A percentile compares a stretch with the other conserved stretches of the same genome.
phyloP scores from a whole-genome alignment of 2,888 invertebrate species.

The Argyresthia albistria region DNA sequence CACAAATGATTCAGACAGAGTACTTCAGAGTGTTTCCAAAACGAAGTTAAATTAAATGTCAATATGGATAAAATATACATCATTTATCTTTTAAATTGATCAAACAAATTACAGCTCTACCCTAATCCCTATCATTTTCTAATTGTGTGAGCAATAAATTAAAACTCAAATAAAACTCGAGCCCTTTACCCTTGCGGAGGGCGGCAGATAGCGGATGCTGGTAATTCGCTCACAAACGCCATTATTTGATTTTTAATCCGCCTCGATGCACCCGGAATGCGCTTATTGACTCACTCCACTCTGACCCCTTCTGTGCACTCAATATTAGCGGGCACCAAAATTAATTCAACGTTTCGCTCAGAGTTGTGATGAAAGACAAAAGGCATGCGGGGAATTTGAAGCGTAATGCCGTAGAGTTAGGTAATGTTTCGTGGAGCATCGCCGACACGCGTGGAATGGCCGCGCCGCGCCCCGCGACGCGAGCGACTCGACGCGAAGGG shows the following conservation, averaged over 20 bases:
- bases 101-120: too few species aligned
- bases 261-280: constrained; percentile 49
- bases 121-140: too few species aligned
- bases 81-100: too few species aligned
- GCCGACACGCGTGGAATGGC: constrained; percentile 14
- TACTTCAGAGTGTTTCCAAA: too few species aligned
- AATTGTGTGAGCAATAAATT: neutral
- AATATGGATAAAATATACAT: too few species aligned
- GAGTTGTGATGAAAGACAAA: neutral
- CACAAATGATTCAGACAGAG: too few species aligned
- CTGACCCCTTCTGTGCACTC: constrained; percentile 6
- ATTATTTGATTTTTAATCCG: constrained; percentile 70
- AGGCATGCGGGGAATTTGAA: neutral
- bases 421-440: constrained; percentile 3
- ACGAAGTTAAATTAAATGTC: too few species aligned
- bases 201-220: neutral
- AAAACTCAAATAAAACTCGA: neutral
- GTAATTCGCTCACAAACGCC: constrained; percentile 16
- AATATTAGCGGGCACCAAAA: neutral
- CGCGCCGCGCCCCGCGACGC: constrained; percentile 4
- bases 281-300: constrained; percentile 48
- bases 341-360: neutral
- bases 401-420: neutral
- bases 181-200: neutral
- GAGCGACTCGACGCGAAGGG: constrained; percentile 10